Evolutionary conservation across 2,113 vertebrate genomes (phyloP), one percentile per base, ranked within the genome.

Genomic region (Limanda limanda): DNA sequence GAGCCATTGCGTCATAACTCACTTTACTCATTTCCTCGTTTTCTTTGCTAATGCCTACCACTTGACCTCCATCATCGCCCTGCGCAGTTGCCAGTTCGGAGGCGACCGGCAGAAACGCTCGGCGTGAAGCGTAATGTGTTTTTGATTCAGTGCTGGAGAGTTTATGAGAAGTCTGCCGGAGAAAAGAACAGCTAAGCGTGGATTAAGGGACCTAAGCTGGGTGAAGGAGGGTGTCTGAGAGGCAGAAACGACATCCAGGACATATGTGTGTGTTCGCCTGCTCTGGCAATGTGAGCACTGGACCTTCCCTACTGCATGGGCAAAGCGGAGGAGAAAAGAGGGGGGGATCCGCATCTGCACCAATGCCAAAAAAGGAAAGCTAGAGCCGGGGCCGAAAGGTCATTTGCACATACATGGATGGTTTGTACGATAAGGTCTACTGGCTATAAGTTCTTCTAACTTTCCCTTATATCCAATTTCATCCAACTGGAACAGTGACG

Each of bases 131-230:
- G 9, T 42, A 52, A 78, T 76, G 73, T 81, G 73, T 56, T 81
- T 84, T 84, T 81, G 52, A 81, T 83, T 81, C 42, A 6, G 65
- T 17, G 45, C 55, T 54, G 20, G 40, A 68, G 60, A 67, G 60
- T 87, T 78, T 83, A 56, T 74, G 70, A 68, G 13, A 62, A 75
- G 72, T 86, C 83, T 74, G 68, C 84, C 78, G 83, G 89, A 77
- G 89, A 91, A 91, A 92, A 93, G 86, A 31, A 76, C 89, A 90
- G 94, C 89, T 94, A 88, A 94, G 89, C 64, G 2, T 79, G 88
- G 92, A 93, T 94, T 94, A 94, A 68, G 76, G 83, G 79, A 78
- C 62, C 64, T 90, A 93, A 91, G 83, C 85, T 86, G 85, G 82
- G 71, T 83, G 82, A 88, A 86, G 81, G 74, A 87, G 87, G 81